Evolutionary conservation across 2,888 invertebrate species (phyloP).

Genomic region (Cataglyphis livida): DNA sequence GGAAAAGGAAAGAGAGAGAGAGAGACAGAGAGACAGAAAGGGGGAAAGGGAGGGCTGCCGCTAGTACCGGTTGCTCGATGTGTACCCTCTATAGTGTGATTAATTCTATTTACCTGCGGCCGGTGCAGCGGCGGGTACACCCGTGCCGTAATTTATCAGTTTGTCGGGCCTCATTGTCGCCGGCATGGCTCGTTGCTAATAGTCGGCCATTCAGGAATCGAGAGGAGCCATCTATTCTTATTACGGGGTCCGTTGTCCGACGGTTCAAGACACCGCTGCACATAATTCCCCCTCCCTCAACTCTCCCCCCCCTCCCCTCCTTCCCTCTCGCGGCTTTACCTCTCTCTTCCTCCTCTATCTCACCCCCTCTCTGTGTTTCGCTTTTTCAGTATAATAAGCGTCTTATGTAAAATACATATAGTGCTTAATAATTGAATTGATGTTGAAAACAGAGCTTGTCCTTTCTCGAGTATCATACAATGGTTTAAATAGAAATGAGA

Average conservation of each 20-base stretch:
- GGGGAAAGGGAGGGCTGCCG: conserved; percentile 30
- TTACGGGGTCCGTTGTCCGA: conserved; percentile 75
- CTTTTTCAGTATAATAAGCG: conserved; percentile 42
- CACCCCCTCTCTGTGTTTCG: conserved; percentile 8
- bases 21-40: neutral
- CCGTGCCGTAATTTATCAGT: conserved; percentile 77
- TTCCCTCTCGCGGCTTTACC: neutral
- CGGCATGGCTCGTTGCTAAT: conserved; percentile 76
- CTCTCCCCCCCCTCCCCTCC: neutral
- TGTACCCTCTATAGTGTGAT: conserved; percentile 75
- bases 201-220: conserved; percentile 76
- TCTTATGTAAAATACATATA: neutral
- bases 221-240: conserved; percentile 77
- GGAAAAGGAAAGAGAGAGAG: neutral
- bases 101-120: conserved; percentile 80
- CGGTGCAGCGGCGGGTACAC: conserved; percentile 75
- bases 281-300: neutral
- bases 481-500: neutral
- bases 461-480: neutral
- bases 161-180: conserved; percentile 77
- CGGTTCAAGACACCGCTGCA: conserved; percentile 68
- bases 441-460: neutral
- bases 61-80: conserved; percentile 43
- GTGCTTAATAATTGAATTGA: conserved; percentile 25
- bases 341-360: neutral